phyloP scores from a whole-genome alignment of 2,888 invertebrate genomes.

The Melinaea marsaeus region DNA sequence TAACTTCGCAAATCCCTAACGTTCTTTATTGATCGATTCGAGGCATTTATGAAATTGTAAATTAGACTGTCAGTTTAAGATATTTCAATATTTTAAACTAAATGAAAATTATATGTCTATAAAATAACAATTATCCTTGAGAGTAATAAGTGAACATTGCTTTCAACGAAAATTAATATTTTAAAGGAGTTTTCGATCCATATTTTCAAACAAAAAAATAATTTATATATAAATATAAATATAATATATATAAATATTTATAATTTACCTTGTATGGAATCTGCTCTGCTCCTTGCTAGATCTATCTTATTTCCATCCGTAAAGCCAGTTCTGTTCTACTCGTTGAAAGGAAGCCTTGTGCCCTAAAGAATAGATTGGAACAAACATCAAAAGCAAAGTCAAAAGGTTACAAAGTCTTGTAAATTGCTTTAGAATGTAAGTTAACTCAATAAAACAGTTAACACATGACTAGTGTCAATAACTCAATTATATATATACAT shows the following conservation, averaged over 20 bases:
- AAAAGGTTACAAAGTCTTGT: slow-evolving; percentile 72
- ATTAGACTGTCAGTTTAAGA: slow-evolving; percentile 25
- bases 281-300: slow-evolving; percentile 91
- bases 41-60: slow-evolving; percentile 12
- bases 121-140: too few relatives aligned
- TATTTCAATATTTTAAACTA: not conserved
- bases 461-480: too few relatives aligned
- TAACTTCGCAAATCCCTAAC: slow-evolving; percentile 4
- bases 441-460: too few relatives aligned
- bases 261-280: slow-evolving; percentile 90
- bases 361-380: slow-evolving; percentile 94
- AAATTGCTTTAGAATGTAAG: too few relatives aligned
- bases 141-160: too few relatives aligned
- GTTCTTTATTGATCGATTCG: slow-evolving; percentile 7
- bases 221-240: too few relatives aligned
- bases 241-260: too few relatives aligned
- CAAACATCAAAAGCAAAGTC: slow-evolving; percentile 82
- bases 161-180: too few relatives aligned
- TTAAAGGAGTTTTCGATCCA: too few relatives aligned
- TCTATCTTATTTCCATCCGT: slow-evolving; percentile 95
- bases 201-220: too few relatives aligned
- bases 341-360: slow-evolving; percentile 92
- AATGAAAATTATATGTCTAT: not conserved
- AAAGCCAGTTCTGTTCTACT: slow-evolving; percentile 90
- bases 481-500: too few relatives aligned